Base-by-base conservation (phyloP, 2,888 invertebrate genomes). In the Leptinotarsa juncta region DNA sequence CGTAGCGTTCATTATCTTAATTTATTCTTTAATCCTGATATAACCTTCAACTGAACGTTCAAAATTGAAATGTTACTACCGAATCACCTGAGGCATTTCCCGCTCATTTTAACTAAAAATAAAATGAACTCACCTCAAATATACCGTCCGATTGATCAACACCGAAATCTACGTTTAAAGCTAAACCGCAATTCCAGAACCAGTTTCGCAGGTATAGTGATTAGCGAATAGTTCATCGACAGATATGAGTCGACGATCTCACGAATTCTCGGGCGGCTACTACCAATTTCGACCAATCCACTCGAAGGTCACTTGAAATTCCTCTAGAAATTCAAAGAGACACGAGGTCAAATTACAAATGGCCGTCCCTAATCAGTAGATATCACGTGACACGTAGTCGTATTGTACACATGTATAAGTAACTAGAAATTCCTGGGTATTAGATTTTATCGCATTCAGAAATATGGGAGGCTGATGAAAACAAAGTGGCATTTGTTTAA, bases 181-280 rank as follows among this genome's bases (percentile, higher is more conserved):
- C 20, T 57, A 5, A 23, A 57, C 57, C 57, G 50, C 57, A n/a
- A 72, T 75, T 72, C 48, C 57, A 69, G 75, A 78, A 78, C 78
- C 78, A 73, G 78, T 78, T 78, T n/a, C 71, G 70, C 76, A 77
- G 76, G 78, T 75, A 78, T 42, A 60, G 18, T 53, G 73, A 60
- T 70, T 67, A 70, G 74, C 76, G 72, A 78, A 71, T 74, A 67
- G 78, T 75, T 74, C 72, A 73, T 73, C 73, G 71, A 69, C 75
- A 71, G 78, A 73, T 76, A 75, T 78, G 73, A 51, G 62, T 78
- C 73, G 72, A 71, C 55, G 53, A 57, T 73, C 72, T 73, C 60
- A 18, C 68, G 75, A 77, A 73, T 75, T 71, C 71, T 68, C 71
- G 51, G 71, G 71, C 69, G 53, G 65, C 18, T 49, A 48, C 42